Conservation (phyloP, 2,888 invertebrate species). For the Fragum fragum region DNA sequence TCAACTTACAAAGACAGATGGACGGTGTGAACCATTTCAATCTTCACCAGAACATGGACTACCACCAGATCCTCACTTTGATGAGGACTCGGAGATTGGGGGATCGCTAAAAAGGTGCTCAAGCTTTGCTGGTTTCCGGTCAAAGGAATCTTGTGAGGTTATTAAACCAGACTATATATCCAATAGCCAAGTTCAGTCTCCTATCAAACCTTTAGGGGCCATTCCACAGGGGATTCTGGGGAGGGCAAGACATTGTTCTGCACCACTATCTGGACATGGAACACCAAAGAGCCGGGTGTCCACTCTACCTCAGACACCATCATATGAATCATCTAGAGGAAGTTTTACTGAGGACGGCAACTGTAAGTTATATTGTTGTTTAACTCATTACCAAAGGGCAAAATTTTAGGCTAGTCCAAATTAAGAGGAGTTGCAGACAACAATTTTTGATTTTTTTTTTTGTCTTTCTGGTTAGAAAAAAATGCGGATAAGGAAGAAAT, state of each 20-base stretch:
- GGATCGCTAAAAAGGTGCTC: constrained; percentile 76
- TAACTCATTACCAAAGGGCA: no score
- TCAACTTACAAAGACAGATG: constrained; percentile 67
- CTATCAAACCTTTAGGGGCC: constrained; percentile 44
- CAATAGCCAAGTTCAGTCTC: constrained; percentile 45
- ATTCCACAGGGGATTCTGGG: constrained; percentile 49
- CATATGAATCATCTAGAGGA: constrained; percentile 79
- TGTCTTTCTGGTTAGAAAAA: no score
- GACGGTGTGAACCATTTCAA: constrained; percentile 56
- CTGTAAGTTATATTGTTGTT: constrained; percentile 14
- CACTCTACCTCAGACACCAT: constrained; percentile 80
- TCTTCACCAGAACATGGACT: constrained; percentile 48
- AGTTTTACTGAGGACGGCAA: constrained; percentile 76
- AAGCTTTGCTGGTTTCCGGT: constrained; percentile 81
- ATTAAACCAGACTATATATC: constrained; percentile 43
- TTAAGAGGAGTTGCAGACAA: no score
- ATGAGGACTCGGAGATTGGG: constrained; percentile 48
- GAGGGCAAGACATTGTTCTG: constrained; percentile 79
- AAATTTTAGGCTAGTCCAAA: no score
- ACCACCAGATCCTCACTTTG: constrained; percentile 48
- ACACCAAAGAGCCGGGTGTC: constrained; percentile 76
- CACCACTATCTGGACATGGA: constrained; percentile 76
- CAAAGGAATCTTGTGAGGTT: constrained; percentile 35
- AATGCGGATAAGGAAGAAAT: no score
- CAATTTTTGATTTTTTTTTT: no score